A percentile compares a stretch with the other conserved stretches of the same genome.
phyloP scores from a whole-genome alignment of 2,888 invertebrate genomes.

The Ectropis crepuscularia region DNA sequence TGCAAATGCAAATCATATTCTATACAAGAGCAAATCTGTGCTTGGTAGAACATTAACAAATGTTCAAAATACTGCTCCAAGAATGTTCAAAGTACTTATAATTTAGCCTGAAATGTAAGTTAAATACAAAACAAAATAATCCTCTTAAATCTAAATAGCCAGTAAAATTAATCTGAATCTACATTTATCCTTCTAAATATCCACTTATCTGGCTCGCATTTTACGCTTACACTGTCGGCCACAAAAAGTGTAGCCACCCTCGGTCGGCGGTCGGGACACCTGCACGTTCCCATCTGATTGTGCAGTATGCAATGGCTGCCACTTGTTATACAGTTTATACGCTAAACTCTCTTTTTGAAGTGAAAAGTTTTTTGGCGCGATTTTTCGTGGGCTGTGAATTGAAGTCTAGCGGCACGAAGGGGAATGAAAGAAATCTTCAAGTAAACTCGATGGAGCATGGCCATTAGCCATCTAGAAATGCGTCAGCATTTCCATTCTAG shows the following conservation, averaged over 20 bases:
- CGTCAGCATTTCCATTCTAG: too few relatives aligned
- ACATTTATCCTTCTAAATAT: conserved; percentile 69
- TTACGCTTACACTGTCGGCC: conserved; percentile 65
- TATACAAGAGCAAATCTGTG: too few relatives aligned
- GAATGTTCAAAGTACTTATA: too few relatives aligned
- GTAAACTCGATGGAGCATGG: too few relatives aligned
- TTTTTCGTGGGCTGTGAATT: too few relatives aligned
- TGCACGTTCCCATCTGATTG: conserved; percentile 75
- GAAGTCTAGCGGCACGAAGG: too few relatives aligned
- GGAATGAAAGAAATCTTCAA: too few relatives aligned
- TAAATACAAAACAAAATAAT: conserved; percentile 8
- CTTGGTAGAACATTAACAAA: too few relatives aligned
- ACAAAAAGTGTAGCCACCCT: conserved; percentile 71
- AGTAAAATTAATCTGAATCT: conserved; percentile 60
- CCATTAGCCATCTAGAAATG: too few relatives aligned
- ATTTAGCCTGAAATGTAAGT: background rate
- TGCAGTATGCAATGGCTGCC: conserved; percentile 58
- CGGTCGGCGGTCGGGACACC: conserved; percentile 62
- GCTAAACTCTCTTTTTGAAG: conserved; percentile 2
- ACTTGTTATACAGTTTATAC: conserved; percentile 26
- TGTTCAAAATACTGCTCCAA: too few relatives aligned
- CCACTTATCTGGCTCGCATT: conserved; percentile 77
- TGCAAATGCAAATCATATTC: too few relatives aligned
- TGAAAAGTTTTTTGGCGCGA: too few relatives aligned
- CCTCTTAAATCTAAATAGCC: conserved; percentile 15